Evolutionary conservation across 2,797 vertebrate genomes (phyloP), one percentile per base, ranked within the genome.

Genomic region (Anguilla megastoma): DNA sequence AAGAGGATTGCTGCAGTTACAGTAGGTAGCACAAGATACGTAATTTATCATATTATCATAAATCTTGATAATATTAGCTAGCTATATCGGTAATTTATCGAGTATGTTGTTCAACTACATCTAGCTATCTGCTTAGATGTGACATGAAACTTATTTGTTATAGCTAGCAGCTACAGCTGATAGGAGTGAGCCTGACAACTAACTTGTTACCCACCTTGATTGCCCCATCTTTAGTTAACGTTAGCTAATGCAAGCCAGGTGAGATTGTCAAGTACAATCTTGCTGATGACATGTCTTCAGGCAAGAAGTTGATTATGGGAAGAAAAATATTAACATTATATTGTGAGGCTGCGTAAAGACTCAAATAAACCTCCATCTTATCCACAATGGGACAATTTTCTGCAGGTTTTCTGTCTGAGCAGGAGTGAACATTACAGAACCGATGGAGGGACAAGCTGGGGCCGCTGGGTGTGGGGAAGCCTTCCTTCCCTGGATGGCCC

Each of bases 401-500:
- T 24, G 6, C 21, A 82, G 18, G 45, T 50, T n/a, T 82, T 45
- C 45, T 50, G 0, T 82, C 50, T 50, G 7, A 14, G 24, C 18
- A 45, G 76, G 76, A 21, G 36, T 45, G 24, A 56, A 36, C 74
- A 41, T 79, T 79, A 41, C 56, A 36, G 7, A 79, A 66, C 24
- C 6, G 16, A 88, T 86, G 85, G 60, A 86, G 60, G 76, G 93
- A 56, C 91, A 94, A 7, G 92, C 85, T 86, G 58, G 6, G 36
- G 88, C 76, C 18, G 71, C 66, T 58, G 86, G 87, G 85, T 90
- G 69, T 90, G 93, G 54, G 91, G 96, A 96, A 84, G 95, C 93
- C 7, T 88, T 97, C 92, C 95, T 98, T 36, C 97, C 97, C 92
- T 96, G 98, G 90, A 96, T 99, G 96, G 98, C 97, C 45, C 97